Evolutionary conservation across 2,888 invertebrate species (phyloP).

Genomic region (Galerucella pusilla): DNA sequence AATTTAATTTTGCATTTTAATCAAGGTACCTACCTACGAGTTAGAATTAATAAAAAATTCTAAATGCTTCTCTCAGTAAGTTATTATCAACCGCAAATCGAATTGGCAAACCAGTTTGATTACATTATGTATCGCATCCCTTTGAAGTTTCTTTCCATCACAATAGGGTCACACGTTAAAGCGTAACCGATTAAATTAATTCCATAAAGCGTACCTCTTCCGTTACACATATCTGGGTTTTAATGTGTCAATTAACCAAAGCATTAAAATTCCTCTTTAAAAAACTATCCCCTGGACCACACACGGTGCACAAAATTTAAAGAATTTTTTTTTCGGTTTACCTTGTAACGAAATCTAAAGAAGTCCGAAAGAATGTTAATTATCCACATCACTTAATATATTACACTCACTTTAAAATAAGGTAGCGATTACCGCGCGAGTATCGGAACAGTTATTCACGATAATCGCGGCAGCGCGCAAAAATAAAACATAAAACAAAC

Average conservation of each 20-base stretch:
- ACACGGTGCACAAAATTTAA: slow-evolving; percentile 45
- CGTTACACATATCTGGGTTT: slow-evolving; percentile 53
- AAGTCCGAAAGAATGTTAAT: slow-evolving; percentile 45
- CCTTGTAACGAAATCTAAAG: slow-evolving; percentile 44
- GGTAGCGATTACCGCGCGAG: slow-evolving; percentile 28
- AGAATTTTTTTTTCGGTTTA: slow-evolving; percentile 43
- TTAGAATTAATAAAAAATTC: background rate
- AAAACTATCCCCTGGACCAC: slow-evolving; percentile 52
- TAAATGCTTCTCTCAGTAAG: slow-evolving; percentile 5
- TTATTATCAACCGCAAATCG: slow-evolving; percentile 28
- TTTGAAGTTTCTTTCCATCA: slow-evolving; percentile 49
- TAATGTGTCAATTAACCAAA: slow-evolving; percentile 61
- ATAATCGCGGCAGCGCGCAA: slow-evolving; percentile 22
- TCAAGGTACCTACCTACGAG: background rate
- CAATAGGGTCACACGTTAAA: slow-evolving; percentile 55
- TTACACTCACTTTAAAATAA: slow-evolving; percentile 38
- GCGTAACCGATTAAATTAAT: slow-evolving; percentile 59
- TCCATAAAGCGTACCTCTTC: slow-evolving; percentile 51
- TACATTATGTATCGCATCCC: slow-evolving; percentile 53
- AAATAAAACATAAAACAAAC: slow-evolving; percentile 38
- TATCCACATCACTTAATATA: slow-evolving; percentile 49
- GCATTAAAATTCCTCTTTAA: slow-evolving; percentile 54
- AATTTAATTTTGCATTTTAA: slow-evolving; percentile 7
- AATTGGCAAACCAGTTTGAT: slow-evolving; percentile 55
- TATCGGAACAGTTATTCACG: slow-evolving; percentile 24